A percentile compares a stretch with the other conserved stretches of the same genome.
These are phyloP conservation scores for Muricea muricata DNA, from an alignment of 92 coral and sea anemone genomes.

Conservation along the genomic window DNA sequence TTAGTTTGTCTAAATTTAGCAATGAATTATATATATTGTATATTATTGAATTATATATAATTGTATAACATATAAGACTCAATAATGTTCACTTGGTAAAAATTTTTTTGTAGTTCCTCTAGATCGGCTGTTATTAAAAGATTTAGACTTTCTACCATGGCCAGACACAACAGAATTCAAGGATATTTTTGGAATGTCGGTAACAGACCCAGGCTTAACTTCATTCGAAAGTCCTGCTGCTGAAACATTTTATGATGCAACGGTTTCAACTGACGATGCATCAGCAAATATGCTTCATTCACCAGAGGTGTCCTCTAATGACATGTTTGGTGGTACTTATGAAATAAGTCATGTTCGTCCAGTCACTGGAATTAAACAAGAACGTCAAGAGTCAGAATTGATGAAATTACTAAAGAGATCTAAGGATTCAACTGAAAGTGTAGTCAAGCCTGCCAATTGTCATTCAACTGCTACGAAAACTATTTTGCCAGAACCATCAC, in stretches of 20 bases:
- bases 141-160: no score
- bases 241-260: not conserved
- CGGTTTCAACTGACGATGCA: not conserved
- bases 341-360: not conserved
- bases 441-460: not conserved
- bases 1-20: no score
- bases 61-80: no score
- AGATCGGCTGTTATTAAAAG: no score
- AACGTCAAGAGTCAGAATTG: slow-evolving; percentile 7
- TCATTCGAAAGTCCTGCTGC: not conserved
- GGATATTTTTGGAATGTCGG: not conserved
- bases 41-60: no score
- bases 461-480: not conserved
- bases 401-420: not conserved
- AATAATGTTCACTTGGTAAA: no score
- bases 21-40: no score
- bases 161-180: not conserved
- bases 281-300: not conserved
- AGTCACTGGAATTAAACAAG: not conserved
- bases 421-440: not conserved
- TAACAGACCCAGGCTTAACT: not conserved
- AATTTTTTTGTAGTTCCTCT: no score
- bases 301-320: not conserved
- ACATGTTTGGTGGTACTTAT: not conserved
- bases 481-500: slow-evolving; percentile 2